phyloP scores from a whole-genome alignment of 1,140 invertebrate genomes.

The Atta cephalotes region DNA sequence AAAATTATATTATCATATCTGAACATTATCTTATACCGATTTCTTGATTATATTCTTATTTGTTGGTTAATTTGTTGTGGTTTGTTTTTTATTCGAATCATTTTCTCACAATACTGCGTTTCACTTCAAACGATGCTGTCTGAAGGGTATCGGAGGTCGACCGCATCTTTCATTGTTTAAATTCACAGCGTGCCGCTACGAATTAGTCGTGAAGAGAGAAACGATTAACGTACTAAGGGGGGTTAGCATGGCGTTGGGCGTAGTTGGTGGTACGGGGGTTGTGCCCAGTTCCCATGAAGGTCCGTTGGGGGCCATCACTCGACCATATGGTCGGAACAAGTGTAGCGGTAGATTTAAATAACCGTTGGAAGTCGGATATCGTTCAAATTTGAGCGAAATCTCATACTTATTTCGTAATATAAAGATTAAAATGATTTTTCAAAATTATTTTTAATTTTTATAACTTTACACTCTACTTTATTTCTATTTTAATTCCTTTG shows the following conservation, averaged over 20 bases:
- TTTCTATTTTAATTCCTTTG: not conserved
- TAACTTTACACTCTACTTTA: not conserved
- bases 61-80: not conserved
- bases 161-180: constrained; percentile 81
- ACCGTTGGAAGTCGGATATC: constrained; percentile 81
- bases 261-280: constrained; percentile 75
- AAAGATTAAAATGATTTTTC: not conserved
- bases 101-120: not conserved
- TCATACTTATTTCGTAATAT: not conserved
- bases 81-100: not conserved
- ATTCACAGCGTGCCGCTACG: constrained; percentile 76
- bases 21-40: not conserved
- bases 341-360: constrained; percentile 86
- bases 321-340: constrained; percentile 84
- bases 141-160: constrained; percentile 66
- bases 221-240: constrained; percentile 79
- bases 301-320: constrained; percentile 84
- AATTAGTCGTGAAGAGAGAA: constrained; percentile 82
- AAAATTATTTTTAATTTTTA: not conserved
- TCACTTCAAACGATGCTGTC: not conserved
- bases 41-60: not conserved
- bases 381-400: constrained; percentile 48
- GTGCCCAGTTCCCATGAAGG: constrained; percentile 85
- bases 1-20: not conserved
- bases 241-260: constrained; percentile 65